A percentile compares a stretch with the other conserved stretches of the same genome.
Conservation (phyloP, 2,113 vertebrate genomes). For the Corapipo altera region DNA sequence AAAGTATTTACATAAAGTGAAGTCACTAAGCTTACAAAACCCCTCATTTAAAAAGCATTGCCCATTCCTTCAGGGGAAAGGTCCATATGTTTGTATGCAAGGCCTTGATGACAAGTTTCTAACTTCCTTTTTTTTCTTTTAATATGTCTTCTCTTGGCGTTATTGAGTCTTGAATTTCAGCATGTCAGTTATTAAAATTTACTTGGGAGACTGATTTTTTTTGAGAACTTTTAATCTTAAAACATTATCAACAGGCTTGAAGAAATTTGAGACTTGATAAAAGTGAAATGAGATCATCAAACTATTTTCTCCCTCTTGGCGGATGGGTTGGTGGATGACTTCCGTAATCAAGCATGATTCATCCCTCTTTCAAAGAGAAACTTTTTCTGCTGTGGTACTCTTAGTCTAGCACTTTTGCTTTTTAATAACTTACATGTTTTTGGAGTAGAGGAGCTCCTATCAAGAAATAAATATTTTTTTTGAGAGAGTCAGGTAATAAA, state of each 20-base stretch:
- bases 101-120: neutral
- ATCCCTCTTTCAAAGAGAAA: neutral
- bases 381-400: neutral
- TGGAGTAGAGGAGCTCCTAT: neutral
- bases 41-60: neutral
- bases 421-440: neutral
- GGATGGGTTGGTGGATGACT: neutral
- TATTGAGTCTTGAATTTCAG: neutral
- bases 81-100: neutral
- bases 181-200: neutral
- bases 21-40: neutral
- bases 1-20: neutral
- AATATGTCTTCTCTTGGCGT: neutral
- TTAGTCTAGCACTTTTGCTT: neutral
- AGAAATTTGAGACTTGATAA: neutral
- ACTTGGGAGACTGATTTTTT: neutral
- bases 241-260: neutral
- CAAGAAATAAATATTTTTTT: neutral
- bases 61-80: neutral
- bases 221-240: neutral
- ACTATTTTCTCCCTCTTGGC: neutral
- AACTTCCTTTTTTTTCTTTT: neutral
- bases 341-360: neutral
- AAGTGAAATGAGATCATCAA: neutral
- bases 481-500: neutral